phyloP scores from a whole-genome alignment of 53 echinoderm and acorn worm genomes.

The Paracentrotus lividus region DNA sequence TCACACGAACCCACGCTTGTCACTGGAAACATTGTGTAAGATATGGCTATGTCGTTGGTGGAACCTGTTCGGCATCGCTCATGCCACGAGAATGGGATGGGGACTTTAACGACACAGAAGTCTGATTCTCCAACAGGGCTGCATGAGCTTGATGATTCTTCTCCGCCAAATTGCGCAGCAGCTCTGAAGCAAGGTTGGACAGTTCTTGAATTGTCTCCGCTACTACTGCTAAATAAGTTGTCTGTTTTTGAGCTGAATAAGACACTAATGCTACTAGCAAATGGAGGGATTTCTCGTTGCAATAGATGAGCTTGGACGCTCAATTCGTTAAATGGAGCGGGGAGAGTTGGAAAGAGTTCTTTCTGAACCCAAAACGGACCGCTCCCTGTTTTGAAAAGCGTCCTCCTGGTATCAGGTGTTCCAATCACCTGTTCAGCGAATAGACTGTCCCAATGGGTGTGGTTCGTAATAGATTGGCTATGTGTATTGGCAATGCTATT shows the following conservation, averaged over 20 bases:
- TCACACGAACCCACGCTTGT: conserved; percentile 31
- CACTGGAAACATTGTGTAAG: conserved; percentile 47
- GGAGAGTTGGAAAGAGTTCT: conserved; percentile 35
- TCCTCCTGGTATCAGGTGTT: conserved; percentile 29
- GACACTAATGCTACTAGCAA: conserved; percentile 60
- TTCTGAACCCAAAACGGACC: conserved; percentile 71
- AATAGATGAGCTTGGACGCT: conserved; percentile 42
- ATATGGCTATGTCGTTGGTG: conserved; percentile 25
- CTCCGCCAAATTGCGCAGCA: background rate
- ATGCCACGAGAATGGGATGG: conserved; percentile 54
- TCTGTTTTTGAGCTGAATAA: conserved; percentile 43
- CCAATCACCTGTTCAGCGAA: conserved; percentile 62
- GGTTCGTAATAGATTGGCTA: conserved; percentile 2
- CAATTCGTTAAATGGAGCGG: conserved; percentile 44
- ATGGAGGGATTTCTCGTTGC: conserved; percentile 59
- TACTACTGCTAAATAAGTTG: conserved; percentile 19
- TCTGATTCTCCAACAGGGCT: background rate
- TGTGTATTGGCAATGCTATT: background rate
- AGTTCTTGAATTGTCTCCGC: background rate
- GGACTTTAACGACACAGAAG: conserved; percentile 51
- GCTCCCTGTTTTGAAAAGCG: conserved; percentile 55
- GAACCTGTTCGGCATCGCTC: conserved; percentile 18
- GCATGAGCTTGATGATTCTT: conserved; percentile 25
- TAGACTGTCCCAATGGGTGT: conserved; percentile 42
- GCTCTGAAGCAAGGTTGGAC: conserved; percentile 60